Conservation (phyloP, 1,140 invertebrate species). For the Drosophila nannoptera region DNA sequence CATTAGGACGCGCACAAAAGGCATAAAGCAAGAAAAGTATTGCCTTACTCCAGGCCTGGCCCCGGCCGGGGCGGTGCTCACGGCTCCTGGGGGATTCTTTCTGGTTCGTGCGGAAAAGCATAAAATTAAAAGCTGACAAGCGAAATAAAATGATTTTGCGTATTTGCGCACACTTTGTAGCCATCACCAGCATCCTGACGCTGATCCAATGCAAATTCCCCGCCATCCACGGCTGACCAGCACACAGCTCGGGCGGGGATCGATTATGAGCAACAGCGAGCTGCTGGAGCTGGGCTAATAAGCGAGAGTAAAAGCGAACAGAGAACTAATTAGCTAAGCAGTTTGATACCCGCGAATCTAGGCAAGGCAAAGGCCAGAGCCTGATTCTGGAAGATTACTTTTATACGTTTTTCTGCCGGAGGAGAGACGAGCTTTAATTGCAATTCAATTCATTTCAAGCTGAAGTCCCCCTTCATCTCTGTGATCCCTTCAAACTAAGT, state of each 20-base stretch:
- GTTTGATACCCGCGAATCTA: not conserved
- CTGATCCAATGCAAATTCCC: conserved; percentile 41
- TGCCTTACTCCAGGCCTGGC: conserved; percentile 2
- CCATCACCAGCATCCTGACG: conserved; percentile 34
- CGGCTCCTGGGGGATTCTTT: not conserved
- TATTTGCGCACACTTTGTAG: conserved; percentile 64
- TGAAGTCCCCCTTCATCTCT: too few relatives aligned
- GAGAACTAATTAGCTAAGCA: conserved; percentile 6
- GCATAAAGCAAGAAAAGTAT: conserved; percentile 30
- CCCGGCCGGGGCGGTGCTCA: too few relatives aligned
- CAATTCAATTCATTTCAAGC: too few relatives aligned
- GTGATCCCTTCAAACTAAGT: too few relatives aligned
- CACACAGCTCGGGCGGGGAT: not conserved
- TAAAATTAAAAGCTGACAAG: conserved; percentile 79
- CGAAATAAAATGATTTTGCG: conserved; percentile 77
- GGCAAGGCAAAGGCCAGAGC: not conserved
- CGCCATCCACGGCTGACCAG: conserved; percentile 32
- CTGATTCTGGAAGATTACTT: not conserved
- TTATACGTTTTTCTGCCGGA: too few relatives aligned
- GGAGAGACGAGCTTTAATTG: too few relatives aligned
- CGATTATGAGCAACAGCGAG: conserved; percentile 14
- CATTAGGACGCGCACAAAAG: conserved; percentile 11
- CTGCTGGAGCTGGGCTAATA: conserved; percentile 26
- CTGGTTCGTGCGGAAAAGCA: conserved; percentile 45
- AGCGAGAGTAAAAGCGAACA: not conserved